Evolutionary conservation across 2,797 vertebrate species (phyloP).

Genomic region (Ctenosaura bakeri): DNA sequence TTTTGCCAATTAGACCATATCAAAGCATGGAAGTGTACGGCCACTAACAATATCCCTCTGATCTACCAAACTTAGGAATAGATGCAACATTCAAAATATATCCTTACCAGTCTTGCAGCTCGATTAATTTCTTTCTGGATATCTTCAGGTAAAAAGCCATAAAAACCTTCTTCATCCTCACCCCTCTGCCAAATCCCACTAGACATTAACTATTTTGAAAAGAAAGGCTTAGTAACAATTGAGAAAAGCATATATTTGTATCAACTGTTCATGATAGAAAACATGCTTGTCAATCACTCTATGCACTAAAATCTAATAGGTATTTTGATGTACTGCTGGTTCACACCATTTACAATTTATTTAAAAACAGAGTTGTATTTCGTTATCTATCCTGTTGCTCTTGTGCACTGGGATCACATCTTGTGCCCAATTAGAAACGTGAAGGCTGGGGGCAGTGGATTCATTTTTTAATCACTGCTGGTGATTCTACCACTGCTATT

Average conservation of each 20-base stretch:
- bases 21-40: too few species aligned
- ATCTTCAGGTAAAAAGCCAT: slow-evolving; percentile 92
- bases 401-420: neutral
- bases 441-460: neutral
- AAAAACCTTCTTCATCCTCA: slow-evolving; percentile 89
- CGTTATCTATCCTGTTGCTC: neutral
- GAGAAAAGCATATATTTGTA: neutral
- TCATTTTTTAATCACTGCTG: neutral
- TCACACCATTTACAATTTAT: neutral
- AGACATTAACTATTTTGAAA: slow-evolving; percentile 88
- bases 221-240: neutral
- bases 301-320: neutral
- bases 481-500: neutral
- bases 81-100: slow-evolving; percentile 4
- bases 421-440: neutral
- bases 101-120: slow-evolving; percentile 89
- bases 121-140: slow-evolving; percentile 90
- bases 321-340: neutral
- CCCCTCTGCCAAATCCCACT: slow-evolving; percentile 97
- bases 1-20: too few species aligned
- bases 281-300: neutral
- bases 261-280: neutral
- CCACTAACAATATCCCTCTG: neutral
- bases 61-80: neutral
- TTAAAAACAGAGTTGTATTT: neutral